Conservation (phyloP, 2,797 vertebrate genomes). For the Spinus pinus region DNA sequence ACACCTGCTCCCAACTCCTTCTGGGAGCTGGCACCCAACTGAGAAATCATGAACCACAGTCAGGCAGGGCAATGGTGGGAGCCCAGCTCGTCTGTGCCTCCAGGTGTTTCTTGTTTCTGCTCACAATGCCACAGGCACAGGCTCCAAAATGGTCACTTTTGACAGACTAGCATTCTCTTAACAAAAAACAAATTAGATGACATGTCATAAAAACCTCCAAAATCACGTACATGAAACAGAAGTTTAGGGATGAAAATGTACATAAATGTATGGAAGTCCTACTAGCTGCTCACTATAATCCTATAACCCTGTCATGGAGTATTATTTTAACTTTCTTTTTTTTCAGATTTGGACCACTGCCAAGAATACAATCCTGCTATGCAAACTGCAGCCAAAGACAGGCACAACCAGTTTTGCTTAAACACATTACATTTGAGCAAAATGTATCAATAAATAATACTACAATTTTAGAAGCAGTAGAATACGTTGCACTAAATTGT, state of each 20-base stretch:
- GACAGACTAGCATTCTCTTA: background rate
- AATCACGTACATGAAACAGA: background rate
- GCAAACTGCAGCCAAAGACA: background rate
- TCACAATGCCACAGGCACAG: background rate
- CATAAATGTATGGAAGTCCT: background rate
- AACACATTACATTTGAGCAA: background rate
- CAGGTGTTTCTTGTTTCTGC: background rate
- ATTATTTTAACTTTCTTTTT: background rate
- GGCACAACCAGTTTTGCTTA: background rate
- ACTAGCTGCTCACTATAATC: background rate
- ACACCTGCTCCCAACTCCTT: background rate
- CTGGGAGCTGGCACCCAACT: background rate
- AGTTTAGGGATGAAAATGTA: background rate
- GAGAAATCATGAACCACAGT: background rate
- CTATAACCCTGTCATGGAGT: background rate
- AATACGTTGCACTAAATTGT: background rate
- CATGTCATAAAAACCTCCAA: rapidly evolving
- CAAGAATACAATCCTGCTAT: background rate
- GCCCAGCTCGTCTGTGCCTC: background rate
- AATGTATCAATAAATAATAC: background rate
- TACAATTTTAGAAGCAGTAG: background rate
- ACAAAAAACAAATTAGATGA: background rate
- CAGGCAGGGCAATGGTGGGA: background rate
- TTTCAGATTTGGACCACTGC: background rate
- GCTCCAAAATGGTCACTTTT: background rate